Evolutionary conservation across 2,797 vertebrate genomes (phyloP), one percentile per base, ranked within the genome.

Genomic region (Brachyalestes nurse): DNA sequence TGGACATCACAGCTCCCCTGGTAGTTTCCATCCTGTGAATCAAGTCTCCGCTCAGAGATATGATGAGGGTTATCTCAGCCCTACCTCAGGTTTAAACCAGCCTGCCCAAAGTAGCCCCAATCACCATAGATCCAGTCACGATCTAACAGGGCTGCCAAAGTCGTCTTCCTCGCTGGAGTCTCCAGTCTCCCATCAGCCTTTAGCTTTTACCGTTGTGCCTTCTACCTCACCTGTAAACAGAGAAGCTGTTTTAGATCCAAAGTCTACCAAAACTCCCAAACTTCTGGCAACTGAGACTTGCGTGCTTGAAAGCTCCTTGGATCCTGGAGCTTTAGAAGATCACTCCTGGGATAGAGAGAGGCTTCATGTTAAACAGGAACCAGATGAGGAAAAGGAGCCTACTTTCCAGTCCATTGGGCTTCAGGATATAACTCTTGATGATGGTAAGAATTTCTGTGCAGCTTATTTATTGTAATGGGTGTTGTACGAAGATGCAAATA

Each of bases 401-500:
- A 90, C 82, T 82, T 95, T 93, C 88, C 93, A 92, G 76, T 91
- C 95, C 9, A 87, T 95, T 88, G 96, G 95, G 85, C 93, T 97
- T 10, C 96, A 96, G 84, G 96, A 98, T 91, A 97, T 99, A 92
- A 99, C 97, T 0, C 94, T 98, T 90, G 97, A 99, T 91, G 97
- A 99, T 78, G 97, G 97, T 98, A 95, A 90, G 96, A 88, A 73
- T 49, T 12, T 67, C 17, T 0, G 17, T 71, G 13, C 9, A 28
- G 0, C 6, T 34, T 45, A 38, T 72, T 38, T 57, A n/a, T 72
- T 34, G 12, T 55, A 51, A 25, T 25, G 7, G 10, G 10, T 65
- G 23, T 19, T 76, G 23, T 8, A 28, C 6, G 47, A 34, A n/a
- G 79, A 83, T 83, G 19, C 5, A 57, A 6, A 57, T n/a, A 6